Evolutionary conservation across 2,113 vertebrate genomes (phyloP).

Genomic region (Pampusana beccarii): DNA sequence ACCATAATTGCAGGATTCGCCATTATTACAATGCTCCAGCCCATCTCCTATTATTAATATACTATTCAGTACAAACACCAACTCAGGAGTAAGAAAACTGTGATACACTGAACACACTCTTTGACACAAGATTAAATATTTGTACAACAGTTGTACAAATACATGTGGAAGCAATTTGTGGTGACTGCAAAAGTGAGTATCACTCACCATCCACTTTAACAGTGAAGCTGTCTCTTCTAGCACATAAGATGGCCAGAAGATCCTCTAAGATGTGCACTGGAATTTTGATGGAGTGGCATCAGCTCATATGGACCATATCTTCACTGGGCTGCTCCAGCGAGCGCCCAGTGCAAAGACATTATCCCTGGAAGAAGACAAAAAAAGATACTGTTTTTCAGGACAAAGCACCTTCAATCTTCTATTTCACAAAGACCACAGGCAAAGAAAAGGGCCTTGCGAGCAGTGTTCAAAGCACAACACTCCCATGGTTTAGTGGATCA

Average conservation of each 20-base stretch:
- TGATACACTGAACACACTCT: background rate
- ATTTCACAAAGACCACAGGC: too few species aligned
- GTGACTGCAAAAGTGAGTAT: background rate
- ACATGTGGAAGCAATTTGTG: background rate
- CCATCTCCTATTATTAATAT: background rate
- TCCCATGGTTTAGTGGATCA: too few species aligned
- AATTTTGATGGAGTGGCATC: background rate
- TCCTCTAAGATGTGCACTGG: background rate
- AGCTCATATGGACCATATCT: background rate
- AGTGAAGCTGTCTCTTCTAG: background rate
- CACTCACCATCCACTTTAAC: background rate
- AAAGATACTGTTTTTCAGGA: too few species aligned
- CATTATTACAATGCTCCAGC: background rate
- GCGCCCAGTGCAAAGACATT: too few species aligned
- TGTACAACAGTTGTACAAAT: background rate
- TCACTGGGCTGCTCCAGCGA: background rate
- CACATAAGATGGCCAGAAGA: background rate
- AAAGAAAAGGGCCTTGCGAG: too few species aligned
- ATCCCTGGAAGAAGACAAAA: too few species aligned
- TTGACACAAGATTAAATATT: background rate
- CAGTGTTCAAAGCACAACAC: too few species aligned
- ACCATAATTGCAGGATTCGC: background rate
- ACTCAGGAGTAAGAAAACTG: background rate
- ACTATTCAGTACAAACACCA: background rate
- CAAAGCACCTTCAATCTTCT: too few species aligned